These are phyloP conservation scores for Carcharodon carcharias DNA, from an alignment of 2,797 vertebrate genomes.

Conservation along the genomic window DNA sequence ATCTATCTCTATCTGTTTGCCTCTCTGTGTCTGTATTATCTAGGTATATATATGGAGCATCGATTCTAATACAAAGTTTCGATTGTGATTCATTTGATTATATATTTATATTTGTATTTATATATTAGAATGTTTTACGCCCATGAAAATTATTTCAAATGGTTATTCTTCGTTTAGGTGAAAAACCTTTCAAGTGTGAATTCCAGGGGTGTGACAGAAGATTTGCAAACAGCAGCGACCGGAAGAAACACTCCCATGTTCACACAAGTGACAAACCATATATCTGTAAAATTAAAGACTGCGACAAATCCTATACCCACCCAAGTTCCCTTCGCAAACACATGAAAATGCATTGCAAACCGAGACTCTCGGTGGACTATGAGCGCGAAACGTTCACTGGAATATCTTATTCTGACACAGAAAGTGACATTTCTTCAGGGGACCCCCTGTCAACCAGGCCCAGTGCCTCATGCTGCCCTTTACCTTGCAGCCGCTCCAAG, in stretches of 20 bases:
- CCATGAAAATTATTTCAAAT: not conserved
- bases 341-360: slow-evolving; percentile 67
- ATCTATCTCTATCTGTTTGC: too few species aligned
- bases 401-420: not conserved
- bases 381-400: slow-evolving; percentile 46
- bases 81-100: not conserved
- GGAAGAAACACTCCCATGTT: slow-evolving; percentile 60
- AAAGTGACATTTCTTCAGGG: not conserved
- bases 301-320: slow-evolving; percentile 60
- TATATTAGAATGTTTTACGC: not conserved
- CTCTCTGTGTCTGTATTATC: too few species aligned
- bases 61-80: not conserved
- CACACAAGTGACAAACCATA: slow-evolving; percentile 62
- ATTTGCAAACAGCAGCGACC: slow-evolving; percentile 65
- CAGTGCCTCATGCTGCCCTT: slow-evolving; percentile 49
- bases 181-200: slow-evolving; percentile 70
- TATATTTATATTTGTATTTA: not conserved
- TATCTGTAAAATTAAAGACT: slow-evolving; percentile 63
- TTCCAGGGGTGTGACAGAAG: slow-evolving; percentile 65
- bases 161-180: slow-evolving; percentile 49
- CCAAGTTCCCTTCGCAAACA: slow-evolving; percentile 59
- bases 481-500: not conserved
- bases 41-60: not conserved
- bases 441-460: too few species aligned
- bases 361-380: slow-evolving; percentile 50